phyloP scores from a whole-genome alignment of 2,113 vertebrate genomes.

The Hemibagrus wyckioides region DNA sequence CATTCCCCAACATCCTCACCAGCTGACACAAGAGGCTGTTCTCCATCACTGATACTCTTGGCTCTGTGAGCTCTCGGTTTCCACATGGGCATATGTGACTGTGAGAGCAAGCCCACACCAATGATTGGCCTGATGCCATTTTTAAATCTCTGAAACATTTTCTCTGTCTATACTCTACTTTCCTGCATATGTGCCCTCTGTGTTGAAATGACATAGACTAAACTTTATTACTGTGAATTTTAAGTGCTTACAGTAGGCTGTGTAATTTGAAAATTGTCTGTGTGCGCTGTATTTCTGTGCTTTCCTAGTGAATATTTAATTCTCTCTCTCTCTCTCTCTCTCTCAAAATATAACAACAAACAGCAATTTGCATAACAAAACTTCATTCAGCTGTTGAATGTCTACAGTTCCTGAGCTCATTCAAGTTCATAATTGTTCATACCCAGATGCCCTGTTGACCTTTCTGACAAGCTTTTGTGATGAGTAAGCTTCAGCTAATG shows the following conservation, averaged over 20 bases:
- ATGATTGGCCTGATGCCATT: background rate
- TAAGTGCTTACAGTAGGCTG: background rate
- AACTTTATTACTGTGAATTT: background rate
- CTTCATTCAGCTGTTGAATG: too few relatives aligned
- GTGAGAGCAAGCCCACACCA: background rate
- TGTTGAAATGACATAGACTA: too few relatives aligned
- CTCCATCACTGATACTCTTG: background rate
- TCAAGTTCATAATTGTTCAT: background rate
- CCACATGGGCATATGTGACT: constrained; percentile 12
- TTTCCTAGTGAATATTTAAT: background rate
- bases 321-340: background rate
- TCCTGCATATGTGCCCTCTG: too few relatives aligned
- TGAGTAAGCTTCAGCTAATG: too few relatives aligned
- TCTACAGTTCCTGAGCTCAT: background rate
- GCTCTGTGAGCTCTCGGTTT: background rate
- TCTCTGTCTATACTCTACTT: background rate
- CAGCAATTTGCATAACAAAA: background rate
- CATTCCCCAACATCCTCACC: background rate
- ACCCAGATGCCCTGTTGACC: background rate
- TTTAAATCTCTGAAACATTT: background rate
- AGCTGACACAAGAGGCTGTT: background rate
- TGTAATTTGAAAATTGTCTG: too few relatives aligned
- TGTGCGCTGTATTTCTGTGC: background rate
- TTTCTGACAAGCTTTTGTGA: background rate
- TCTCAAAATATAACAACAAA: background rate